phyloP scores from a whole-genome alignment of 2,888 invertebrate genomes.

The Brachyopa scutellaris region DNA sequence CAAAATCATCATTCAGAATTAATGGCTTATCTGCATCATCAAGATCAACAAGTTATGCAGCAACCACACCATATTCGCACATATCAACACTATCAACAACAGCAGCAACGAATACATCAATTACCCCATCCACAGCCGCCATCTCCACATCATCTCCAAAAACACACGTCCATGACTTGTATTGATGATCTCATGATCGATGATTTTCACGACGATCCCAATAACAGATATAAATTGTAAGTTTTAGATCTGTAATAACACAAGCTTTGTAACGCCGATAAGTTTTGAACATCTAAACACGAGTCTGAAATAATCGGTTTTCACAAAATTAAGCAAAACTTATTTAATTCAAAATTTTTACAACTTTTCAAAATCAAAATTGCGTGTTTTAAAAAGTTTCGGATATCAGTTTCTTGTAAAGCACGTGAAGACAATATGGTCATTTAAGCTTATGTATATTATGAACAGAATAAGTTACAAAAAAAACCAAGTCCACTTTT shows the following conservation, averaged over 20 bases:
- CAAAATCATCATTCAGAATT: constrained; percentile 73
- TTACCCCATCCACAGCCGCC: constrained; percentile 75
- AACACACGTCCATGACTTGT: constrained; percentile 67
- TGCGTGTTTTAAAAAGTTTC: too few relatives aligned
- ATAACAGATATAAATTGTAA: constrained; percentile 79
- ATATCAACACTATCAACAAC: constrained; percentile 75
- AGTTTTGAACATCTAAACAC: too few relatives aligned
- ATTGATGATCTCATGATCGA: constrained; percentile 79
- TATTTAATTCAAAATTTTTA: not conserved
- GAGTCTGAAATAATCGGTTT: too few relatives aligned
- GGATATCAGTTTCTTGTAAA: too few relatives aligned
- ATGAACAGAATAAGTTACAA: too few relatives aligned
- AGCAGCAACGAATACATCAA: constrained; percentile 78
- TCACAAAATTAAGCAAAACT: too few relatives aligned
- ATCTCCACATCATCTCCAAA: constrained; percentile 70
- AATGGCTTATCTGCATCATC: constrained; percentile 72
- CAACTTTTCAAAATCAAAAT: not conserved
- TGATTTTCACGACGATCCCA: constrained; percentile 79
- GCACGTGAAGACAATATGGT: too few relatives aligned
- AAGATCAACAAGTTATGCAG: constrained; percentile 71
- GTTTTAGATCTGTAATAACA: too few relatives aligned
- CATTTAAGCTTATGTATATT: too few relatives aligned
- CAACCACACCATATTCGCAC: constrained; percentile 76
- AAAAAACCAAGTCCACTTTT: too few relatives aligned
- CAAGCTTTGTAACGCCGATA: too few relatives aligned